Evolutionary conservation across 2,888 invertebrate species (phyloP).

Genomic region (Amphipyra berbera): DNA sequence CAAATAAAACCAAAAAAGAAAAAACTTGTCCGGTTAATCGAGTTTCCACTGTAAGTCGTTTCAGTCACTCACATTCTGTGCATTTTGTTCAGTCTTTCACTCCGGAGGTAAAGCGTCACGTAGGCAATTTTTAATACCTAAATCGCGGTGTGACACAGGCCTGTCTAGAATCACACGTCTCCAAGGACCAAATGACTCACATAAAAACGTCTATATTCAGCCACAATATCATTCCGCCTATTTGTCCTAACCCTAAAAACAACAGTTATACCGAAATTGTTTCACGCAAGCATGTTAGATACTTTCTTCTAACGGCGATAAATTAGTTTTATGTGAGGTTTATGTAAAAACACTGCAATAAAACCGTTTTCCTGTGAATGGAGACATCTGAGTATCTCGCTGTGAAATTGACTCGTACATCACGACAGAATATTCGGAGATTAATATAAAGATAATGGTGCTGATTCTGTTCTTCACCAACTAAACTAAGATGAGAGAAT

Average conservation of each 20-base stretch:
- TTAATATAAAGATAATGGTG: constrained; percentile 38
- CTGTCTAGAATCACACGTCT: neutral
- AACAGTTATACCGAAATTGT: constrained; percentile 33
- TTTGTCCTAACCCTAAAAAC: constrained; percentile 26
- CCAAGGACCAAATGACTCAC: neutral
- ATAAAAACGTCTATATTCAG: too few relatives aligned
- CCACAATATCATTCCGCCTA: neutral
- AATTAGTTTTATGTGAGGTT: constrained; percentile 81
- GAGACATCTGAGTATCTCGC: constrained; percentile 63
- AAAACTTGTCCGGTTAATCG: too few relatives aligned
- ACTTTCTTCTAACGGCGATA: constrained; percentile 64
- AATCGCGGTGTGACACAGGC: too few relatives aligned
- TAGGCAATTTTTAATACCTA: too few relatives aligned
- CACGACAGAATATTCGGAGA: constrained; percentile 27
- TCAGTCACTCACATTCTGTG: too few relatives aligned
- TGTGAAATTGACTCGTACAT: constrained; percentile 60
- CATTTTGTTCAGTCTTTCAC: too few relatives aligned
- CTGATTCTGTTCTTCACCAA: too few relatives aligned
- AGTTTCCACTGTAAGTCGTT: too few relatives aligned
- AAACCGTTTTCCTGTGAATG: constrained; percentile 73
- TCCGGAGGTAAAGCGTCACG: too few relatives aligned
- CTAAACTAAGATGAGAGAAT: too few relatives aligned
- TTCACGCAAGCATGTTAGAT: constrained; percentile 38
- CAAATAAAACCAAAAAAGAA: too few relatives aligned
- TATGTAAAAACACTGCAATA: constrained; percentile 82